Evolutionary conservation across 2,113 vertebrate genomes (phyloP), one percentile per base, ranked within the genome.

Genomic region (Garra rufa): DNA sequence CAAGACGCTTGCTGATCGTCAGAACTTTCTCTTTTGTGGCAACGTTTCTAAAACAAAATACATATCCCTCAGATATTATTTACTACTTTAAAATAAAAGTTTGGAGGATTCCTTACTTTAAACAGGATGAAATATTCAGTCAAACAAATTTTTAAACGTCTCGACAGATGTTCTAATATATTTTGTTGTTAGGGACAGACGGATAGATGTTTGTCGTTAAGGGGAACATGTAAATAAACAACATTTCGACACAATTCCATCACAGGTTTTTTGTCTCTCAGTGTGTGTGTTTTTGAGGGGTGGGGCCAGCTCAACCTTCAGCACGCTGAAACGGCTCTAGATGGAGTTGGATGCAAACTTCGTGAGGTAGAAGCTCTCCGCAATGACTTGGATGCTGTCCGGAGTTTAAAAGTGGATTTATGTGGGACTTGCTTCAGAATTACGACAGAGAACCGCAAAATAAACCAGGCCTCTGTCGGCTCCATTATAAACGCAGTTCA

Each of bases 261-360:
- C 76, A 76, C 92, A 90, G 92, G 88, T 91, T 93, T 93, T 91
- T 88, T 71, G 84, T 88, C 87, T 84, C 57, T 65, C 88, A 50
- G 46, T 76, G 21, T 50, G 21, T 50, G 30, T 65, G 90, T 74
- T 65, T 76, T 14, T 34, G 48, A 86, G 91, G 91, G 94, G 94
- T 85, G 94, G 87, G 92, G 88, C 90, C 71, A 87, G 52, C 48
- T 67, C 46, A 75, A 81, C 88, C 83, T 71, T 76, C 78, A 76
- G 91, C 91, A 88, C 88, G 89, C 87, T 81, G 90, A 90, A 91
- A 84, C 88, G n/a, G 84, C 86, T 69, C 84, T 85, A 84, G 83
- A 90, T 89, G 87, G 88, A 82, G 87, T 89, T 89, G 89, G 92
- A 93, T 93, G 94, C 89, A 92, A 92, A 93, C 88, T 91, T 89